These are phyloP conservation scores for Apostichopus parvimensis DNA, from an alignment of 35 echinoderm and acorn worm genomes.

Conservation along the genomic window DNA sequence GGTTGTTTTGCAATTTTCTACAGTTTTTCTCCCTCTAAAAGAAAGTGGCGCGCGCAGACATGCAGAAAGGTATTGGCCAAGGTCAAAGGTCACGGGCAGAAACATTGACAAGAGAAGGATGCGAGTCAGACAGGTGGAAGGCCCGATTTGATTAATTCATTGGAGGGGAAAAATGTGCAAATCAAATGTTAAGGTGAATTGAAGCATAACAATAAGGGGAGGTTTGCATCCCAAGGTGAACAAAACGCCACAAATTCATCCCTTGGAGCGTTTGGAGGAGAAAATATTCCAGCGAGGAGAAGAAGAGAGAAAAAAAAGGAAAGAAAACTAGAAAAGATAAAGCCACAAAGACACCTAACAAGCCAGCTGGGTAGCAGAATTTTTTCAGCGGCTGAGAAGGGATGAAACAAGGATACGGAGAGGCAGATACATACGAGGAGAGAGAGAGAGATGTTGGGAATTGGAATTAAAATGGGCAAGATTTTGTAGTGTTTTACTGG, in stretches of 20 bases:
- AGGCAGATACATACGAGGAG: background rate
- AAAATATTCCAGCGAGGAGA: background rate
- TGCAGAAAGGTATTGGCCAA: constrained; percentile 44
- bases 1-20: background rate
- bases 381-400: background rate
- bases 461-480: background rate
- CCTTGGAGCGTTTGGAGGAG: background rate
- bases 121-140: constrained; percentile 46
- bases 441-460: background rate
- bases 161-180: constrained; percentile 49
- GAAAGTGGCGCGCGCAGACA: constrained; percentile 14
- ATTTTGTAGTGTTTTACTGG: no score
- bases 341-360: background rate
- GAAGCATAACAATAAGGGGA: constrained; percentile 37
- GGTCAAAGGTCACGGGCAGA: constrained; percentile 42
- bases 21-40: background rate
- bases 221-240: constrained; percentile 35
- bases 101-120: constrained; percentile 46
- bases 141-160: constrained; percentile 53
- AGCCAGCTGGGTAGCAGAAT: background rate
- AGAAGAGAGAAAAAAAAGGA: background rate
- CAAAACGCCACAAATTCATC: constrained; percentile 51
- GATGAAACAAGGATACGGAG: no score
- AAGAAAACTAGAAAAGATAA: background rate
- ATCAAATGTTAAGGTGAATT: constrained; percentile 47